A percentile compares a stretch with the other conserved stretches of the same genome.
Evolutionary conservation across 1,140 invertebrate genomes (phyloP).

Genomic region (Leptinotarsa defecta): DNA sequence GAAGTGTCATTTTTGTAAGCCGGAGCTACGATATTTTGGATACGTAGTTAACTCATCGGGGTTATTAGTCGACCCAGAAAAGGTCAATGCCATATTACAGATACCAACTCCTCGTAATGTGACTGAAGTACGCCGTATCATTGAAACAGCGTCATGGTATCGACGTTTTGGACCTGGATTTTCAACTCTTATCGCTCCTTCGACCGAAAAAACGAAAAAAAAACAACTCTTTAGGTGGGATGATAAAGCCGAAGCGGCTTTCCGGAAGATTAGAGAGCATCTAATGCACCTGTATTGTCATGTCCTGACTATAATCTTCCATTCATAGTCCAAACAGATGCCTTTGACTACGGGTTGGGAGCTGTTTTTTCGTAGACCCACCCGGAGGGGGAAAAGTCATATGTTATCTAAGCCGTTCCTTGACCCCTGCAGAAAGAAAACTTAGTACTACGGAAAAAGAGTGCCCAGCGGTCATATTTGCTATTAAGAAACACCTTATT

Average conservation of each 20-base stretch:
- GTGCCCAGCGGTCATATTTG: constrained; percentile 35
- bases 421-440: constrained; percentile 53
- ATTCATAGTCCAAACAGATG: background rate
- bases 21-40: constrained; percentile 15
- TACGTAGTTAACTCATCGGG: background rate
- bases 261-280: background rate
- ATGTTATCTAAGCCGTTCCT: constrained; percentile 46
- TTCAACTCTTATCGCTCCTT: constrained; percentile 14
- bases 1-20: constrained; percentile 21
- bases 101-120: too few species aligned
- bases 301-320: background rate
- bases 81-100: too few species aligned
- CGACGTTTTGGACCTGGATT: constrained; percentile 18
- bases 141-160: constrained; percentile 29
- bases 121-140: constrained; percentile 33
- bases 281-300: background rate
- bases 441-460: constrained; percentile 58
- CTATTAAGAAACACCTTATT: constrained; percentile 17
- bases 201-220: constrained; percentile 42
- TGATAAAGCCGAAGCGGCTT: background rate
- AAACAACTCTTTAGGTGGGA: background rate
- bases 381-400: constrained; percentile 38
- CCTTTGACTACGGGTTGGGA: constrained; percentile 26
- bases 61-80: constrained; percentile 7
- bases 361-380: constrained; percentile 35